phyloP scores from a whole-genome alignment of 2,888 invertebrate species.

The Halictus ligatus region DNA sequence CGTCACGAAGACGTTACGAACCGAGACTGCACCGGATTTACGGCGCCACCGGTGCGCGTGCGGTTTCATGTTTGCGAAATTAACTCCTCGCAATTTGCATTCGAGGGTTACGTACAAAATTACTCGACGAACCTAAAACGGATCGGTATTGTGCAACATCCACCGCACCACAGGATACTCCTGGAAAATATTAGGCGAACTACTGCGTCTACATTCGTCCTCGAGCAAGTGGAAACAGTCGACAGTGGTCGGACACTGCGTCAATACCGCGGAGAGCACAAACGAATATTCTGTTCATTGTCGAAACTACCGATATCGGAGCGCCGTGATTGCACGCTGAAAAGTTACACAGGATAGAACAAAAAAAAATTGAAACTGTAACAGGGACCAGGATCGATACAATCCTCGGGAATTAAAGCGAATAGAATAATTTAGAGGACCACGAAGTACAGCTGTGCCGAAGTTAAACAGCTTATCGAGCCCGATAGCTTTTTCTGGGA shows the following conservation, averaged over 20 bases:
- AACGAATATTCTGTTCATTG: not conserved
- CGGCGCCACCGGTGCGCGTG: not conserved
- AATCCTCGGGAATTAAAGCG: not conserved
- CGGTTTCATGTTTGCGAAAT: not conserved
- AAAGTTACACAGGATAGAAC: not conserved
- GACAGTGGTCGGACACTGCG: not conserved
- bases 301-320: not conserved
- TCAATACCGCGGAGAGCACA: not conserved
- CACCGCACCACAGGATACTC: not conserved
- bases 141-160: too few species aligned
- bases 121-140: too few species aligned
- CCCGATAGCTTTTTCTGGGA: constrained; percentile 15
- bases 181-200: not conserved
- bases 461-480: constrained; percentile 23
- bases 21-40: not conserved
- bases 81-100: not conserved
- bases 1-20: not conserved
- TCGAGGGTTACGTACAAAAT: not conserved
- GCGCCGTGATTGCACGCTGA: not conserved
- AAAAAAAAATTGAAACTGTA: not conserved
- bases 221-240: not conserved
- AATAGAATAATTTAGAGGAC: not conserved
- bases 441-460: not conserved
- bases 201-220: not conserved
- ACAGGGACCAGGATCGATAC: not conserved